These are phyloP conservation scores for Drosophila borborema DNA, from an alignment of 2,888 invertebrate genomes.

Conservation along the genomic window DNA sequence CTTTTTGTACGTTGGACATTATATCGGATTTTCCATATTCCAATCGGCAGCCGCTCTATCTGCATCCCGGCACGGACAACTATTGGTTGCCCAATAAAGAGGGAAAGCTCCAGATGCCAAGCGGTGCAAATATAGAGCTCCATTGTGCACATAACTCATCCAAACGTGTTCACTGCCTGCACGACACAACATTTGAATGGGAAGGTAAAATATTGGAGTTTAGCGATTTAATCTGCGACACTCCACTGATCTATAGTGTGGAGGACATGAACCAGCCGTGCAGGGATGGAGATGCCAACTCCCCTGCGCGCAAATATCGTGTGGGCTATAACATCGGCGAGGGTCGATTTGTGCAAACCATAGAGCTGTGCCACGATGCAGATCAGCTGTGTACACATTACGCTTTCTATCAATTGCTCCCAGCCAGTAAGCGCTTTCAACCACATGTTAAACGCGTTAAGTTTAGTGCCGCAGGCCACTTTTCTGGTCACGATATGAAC, in stretches of 20 bases:
- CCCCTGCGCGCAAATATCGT: slow-evolving; percentile 74
- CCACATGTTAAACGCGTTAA: slow-evolving; percentile 78
- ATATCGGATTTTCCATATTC: slow-evolving; percentile 84
- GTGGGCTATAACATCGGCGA: slow-evolving; percentile 78
- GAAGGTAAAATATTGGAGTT: slow-evolving; percentile 62
- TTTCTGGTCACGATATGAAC: slow-evolving; percentile 78
- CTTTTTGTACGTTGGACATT: slow-evolving; percentile 70
- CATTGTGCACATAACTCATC: slow-evolving; percentile 61
- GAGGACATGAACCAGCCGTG: slow-evolving; percentile 65
- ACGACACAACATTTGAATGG: slow-evolving; percentile 69
- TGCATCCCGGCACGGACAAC: slow-evolving; percentile 83
- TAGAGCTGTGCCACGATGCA: slow-evolving; percentile 77
- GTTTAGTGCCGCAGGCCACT: slow-evolving; percentile 83
- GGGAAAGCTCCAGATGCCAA: slow-evolving; percentile 75
- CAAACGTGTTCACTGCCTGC: slow-evolving; percentile 56
- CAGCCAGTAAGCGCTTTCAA: slow-evolving; percentile 72
- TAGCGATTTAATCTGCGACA: slow-evolving; percentile 31
- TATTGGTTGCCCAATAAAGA: slow-evolving; percentile 77
- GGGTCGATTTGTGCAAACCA: slow-evolving; percentile 80
- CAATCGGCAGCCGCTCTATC: slow-evolving; percentile 88
- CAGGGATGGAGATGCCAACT: slow-evolving; percentile 29
- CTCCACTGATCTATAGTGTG: slow-evolving; percentile 62
- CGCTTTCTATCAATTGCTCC: slow-evolving; percentile 75
- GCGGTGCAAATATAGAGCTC: slow-evolving; percentile 79
- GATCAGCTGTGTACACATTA: slow-evolving; percentile 82